Evolutionary conservation across 2,113 vertebrate species (phyloP), one percentile per base, ranked within the genome.

Genomic region (Pseudorasbora parva): DNA sequence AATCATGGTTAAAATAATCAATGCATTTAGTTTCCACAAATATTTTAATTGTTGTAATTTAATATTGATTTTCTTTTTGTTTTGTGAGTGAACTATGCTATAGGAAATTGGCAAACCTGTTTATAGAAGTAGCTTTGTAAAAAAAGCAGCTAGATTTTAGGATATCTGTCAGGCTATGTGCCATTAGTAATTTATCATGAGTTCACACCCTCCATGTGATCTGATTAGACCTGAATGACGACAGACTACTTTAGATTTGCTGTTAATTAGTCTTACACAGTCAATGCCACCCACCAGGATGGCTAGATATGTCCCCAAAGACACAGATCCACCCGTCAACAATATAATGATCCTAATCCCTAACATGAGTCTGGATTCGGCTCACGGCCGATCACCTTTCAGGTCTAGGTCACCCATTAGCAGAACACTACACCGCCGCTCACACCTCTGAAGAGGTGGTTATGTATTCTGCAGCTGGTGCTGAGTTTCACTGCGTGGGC

Each of bases 261-360:
- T 64, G 60, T 57, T 41, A 47, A 66, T 59, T 23, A 62, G 41
- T 12, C 33, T 87, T 73, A 69, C n/a, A 2, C 37, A 41, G 68
- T 74, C 12, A 9, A 43, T 30, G 17, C 12, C 47, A 7, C n/a
- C 83, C 51, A 79, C 25, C 43, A 71, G 37, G 64, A 72, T 11
- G 43, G 82, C 68, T 82, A 33, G 64, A 69, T 80, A 77, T 76
- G 68, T 27, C 64, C 80, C 59, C 57, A 82, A 78, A 85, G 25
- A 83, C 60, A 56, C 75, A 77, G 15, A 45, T 81, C 41, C 19
- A n/a, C 30, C 33, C 17, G 8, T 85, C 62, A 87, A 85, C 82
- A 79, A 60, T 79, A 74, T 68, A 82, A 68, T 37, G 66, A 54
- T 81, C 71, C 69, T 81, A 84, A 86, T 86, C 77, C 81, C 76